Evolutionary conservation across 1,140 invertebrate species (phyloP).

Genomic region (Diachasma alloeum): DNA sequence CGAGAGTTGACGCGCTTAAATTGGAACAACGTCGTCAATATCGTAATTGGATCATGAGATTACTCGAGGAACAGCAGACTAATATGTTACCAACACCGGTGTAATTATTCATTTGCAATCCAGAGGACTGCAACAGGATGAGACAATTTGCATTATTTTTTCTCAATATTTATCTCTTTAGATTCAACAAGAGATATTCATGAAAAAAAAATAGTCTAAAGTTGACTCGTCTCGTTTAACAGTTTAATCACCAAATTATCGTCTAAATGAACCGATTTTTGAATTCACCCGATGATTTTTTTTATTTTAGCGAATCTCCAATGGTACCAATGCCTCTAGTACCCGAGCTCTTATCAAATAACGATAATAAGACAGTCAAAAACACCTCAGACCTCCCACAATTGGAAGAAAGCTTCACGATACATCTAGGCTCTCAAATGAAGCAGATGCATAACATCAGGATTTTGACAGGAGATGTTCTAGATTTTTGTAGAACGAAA

Average conservation of each 20-base stretch:
- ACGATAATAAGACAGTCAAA: constrained; percentile 49
- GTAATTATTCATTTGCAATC: constrained; percentile 49
- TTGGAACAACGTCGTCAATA: constrained; percentile 79
- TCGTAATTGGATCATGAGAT: constrained; percentile 80
- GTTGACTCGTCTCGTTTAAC: no score
- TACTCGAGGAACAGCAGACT: constrained; percentile 75
- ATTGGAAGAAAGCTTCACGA: constrained; percentile 94
- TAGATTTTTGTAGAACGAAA: constrained; percentile 82
- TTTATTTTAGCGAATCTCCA: constrained; percentile 51
- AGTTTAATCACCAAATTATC: no score
- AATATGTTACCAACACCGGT: constrained; percentile 66
- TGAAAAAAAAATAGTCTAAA: no score
- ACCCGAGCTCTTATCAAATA: constrained; percentile 43
- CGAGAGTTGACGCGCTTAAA: constrained; percentile 75
- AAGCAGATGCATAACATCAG: constrained; percentile 99
- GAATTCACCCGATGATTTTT: constrained; percentile 6
- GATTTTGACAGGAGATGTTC: constrained; percentile 84
- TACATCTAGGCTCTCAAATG: constrained; percentile 95
- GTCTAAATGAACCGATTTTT: background rate
- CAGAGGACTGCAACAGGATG: no score
- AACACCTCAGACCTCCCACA: constrained; percentile 53
- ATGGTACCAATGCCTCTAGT: constrained; percentile 51
- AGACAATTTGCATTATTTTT: no score
- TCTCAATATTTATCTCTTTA: no score
- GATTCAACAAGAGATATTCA: no score